phyloP scores from a whole-genome alignment of 1,140 invertebrate species.

The Phocides pigmalion region DNA sequence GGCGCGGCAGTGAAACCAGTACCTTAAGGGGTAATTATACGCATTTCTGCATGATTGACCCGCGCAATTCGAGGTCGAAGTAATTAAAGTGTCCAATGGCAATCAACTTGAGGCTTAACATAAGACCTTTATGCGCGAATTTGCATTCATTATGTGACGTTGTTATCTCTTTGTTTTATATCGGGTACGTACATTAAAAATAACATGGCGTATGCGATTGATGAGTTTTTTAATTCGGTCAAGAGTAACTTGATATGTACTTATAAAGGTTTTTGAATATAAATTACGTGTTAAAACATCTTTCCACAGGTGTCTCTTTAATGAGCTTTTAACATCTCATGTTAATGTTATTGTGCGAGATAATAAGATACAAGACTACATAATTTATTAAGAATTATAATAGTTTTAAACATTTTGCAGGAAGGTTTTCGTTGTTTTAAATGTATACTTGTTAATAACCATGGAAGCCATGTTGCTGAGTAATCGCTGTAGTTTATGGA shows the following conservation, averaged over 20 bases:
- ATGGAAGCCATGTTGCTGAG: no score
- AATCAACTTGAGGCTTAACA: slow-evolving; percentile 54
- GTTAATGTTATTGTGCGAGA: background rate
- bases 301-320: background rate
- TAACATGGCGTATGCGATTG: slow-evolving; percentile 16
- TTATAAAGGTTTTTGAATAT: background rate
- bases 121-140: slow-evolving; percentile 53
- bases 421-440: no score
- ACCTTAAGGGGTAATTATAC: slow-evolving; percentile 65
- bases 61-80: slow-evolving; percentile 66
- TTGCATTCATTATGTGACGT: slow-evolving; percentile 47
- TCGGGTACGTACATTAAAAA: slow-evolving; percentile 17
- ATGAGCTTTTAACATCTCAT: background rate
- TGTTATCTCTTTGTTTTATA: slow-evolving; percentile 34
- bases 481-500: no score
- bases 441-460: no score
- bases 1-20: slow-evolving; percentile 19
- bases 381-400: no score
- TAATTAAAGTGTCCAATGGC: slow-evolving; percentile 73
- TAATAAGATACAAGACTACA: no score
- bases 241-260: slow-evolving; percentile 5
- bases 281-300: background rate
- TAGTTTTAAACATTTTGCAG: no score
- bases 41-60: slow-evolving; percentile 60
- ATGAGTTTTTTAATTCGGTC: slow-evolving; percentile 20